Base-by-base conservation (phyloP, 2,113 vertebrate species). In the Oncorhynchus mykiss region DNA sequence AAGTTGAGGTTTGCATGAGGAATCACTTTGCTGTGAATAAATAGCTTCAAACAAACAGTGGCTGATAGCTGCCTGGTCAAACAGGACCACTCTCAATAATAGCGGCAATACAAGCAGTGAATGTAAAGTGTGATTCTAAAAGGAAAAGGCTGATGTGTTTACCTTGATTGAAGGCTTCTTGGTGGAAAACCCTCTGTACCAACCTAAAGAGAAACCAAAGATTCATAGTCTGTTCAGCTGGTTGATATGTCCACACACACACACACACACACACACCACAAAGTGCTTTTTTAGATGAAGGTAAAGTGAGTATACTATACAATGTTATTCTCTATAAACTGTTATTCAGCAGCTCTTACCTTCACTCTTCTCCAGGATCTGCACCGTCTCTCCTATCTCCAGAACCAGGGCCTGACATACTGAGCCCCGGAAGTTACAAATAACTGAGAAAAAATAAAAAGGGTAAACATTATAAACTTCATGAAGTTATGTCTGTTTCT, bases 281-380 rank as follows among this genome's bases (percentile, higher is more conserved):
- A 45, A 11, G 9, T 45, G 39, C 9, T 45, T 34, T n/a, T 54
- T 54, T 8, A 16, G 13, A 18, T 16, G 16, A 18, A 5, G 16
- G 16, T 54, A 54, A 54, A 16, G 16, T 18, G 51, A 54, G 27
- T 45, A 48, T 25, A 49, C 45, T 4, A 20, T 45, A 4, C n/a
- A n/a, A 67, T 66, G 34, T 39, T 51, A n/a, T 11, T 69, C 27
- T 45, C 70, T 20, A 51, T 48, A 24, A 11, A 8, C 16, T 13
- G 24, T 8, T 29, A 57, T 4, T 8, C 6, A 9, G 13, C 1
- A 13, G 29, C 2, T 51, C 73, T 91, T 91, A 99, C 97, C 97
- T 93, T 98, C 96, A 92, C 95, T 97, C 91, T 97, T 99, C 92
- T 99, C 97, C 89, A 98, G 91, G 88, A 99, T 98, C 91, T 99